Evolutionary conservation across 2,113 vertebrate species (phyloP), one percentile per base, ranked within the genome.

Genomic region (Stegostoma tigrinum): DNA sequence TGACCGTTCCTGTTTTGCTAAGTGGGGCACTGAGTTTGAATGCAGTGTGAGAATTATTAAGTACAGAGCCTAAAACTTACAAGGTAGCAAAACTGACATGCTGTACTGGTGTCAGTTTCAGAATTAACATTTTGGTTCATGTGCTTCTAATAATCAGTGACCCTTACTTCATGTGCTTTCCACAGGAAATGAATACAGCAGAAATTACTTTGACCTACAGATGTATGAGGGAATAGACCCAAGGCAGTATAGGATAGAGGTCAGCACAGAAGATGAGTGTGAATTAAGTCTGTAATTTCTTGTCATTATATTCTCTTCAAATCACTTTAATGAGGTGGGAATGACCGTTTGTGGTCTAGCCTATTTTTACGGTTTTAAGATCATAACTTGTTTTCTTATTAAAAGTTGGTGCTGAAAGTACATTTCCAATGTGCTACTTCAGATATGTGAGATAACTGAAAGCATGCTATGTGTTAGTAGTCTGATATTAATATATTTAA

Each of bases 101-200:
- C 97, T 96, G 97, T 97, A 96, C 97, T 97, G 97, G 98, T 98
- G 98, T 98, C 97, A 97, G 98, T 99, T 99, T 98, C 98, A 98
- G 98, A 99, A 99, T 99, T 99, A 99, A 99, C 98, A 99, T 99
- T 99, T 99, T 97, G 97, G 98, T 99, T 99, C 99, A 99, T 98
- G 98, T 99, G 98, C 98, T 99, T 99, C 98, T 98, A 99, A 99
- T 99, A 99, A 99, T 98, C 98, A 97, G 98, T 99, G 98, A 99
- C 98, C 98, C 96, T 97, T 97, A 97, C 98, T 97, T 97, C 97
- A 96, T 97, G 97, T 97, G 98, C 97, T 98, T 99, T 99, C 98
- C 98, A 98, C 98, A 99, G 99, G 98, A 99, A 99, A 99, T 98
- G 98, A 98, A 98, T 97, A 97, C 97, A 97, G 97, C 97, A 98